Conservation (phyloP, 1,140 invertebrate species). For the Dendrolimus kikuchii region DNA sequence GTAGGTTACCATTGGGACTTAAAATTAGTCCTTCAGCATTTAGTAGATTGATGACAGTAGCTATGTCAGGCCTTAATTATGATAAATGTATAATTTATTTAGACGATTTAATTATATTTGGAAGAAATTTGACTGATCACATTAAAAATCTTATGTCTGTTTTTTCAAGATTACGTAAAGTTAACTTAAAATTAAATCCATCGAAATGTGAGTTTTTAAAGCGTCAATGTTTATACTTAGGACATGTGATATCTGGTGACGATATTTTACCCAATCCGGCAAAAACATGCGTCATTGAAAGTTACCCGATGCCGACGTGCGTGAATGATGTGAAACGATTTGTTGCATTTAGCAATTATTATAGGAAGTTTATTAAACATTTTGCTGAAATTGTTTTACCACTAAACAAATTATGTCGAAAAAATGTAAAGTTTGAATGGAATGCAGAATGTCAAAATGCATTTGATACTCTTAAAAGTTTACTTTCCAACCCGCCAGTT, state of each 20-base stretch:
- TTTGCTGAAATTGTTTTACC: slow-evolving; percentile 10
- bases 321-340: slow-evolving; percentile 9
- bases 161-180: slow-evolving; percentile 2
- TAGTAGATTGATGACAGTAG: slow-evolving; percentile 8
- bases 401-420: slow-evolving; percentile 10
- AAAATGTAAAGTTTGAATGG: slow-evolving; percentile 7
- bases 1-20: slow-evolving; percentile 10
- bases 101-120: too few relatives aligned
- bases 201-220: slow-evolving; percentile 11
- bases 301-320: slow-evolving; percentile 8
- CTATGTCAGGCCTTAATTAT: not conserved
- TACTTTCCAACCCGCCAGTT: slow-evolving; percentile 1
- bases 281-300: slow-evolving; percentile 1
- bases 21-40: slow-evolving; percentile 8
- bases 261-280: slow-evolving; percentile 1
- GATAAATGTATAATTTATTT: too few relatives aligned
- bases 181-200: slow-evolving; percentile 14
- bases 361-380: slow-evolving; percentile 9
- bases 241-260: slow-evolving; percentile 7
- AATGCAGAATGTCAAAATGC: not conserved
- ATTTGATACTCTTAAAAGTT: slow-evolving; percentile 3
- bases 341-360: slow-evolving; percentile 13
- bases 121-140: too few relatives aligned
- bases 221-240: slow-evolving; percentile 12
- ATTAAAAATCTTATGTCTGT: too few relatives aligned